A percentile compares a stretch with the other conserved stretches of the same genome.
Evolutionary conservation across 2,888 invertebrate species (phyloP).

Genomic region (Euproctis similis): DNA sequence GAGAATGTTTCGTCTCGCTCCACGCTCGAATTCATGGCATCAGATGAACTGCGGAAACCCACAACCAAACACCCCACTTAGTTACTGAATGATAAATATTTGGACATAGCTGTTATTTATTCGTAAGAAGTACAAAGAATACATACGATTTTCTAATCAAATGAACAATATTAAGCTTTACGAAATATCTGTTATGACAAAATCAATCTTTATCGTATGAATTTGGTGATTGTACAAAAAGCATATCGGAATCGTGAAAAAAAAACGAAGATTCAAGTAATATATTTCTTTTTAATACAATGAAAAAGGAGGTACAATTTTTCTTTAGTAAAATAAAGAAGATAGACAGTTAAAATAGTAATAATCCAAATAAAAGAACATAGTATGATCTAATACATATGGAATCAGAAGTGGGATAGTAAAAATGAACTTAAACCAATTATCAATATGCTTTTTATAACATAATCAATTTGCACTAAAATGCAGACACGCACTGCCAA

Average conservation of each 20-base stretch:
- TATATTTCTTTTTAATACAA: constrained; percentile 9
- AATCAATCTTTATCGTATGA: constrained; percentile 49
- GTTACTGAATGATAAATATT: constrained; percentile 57
- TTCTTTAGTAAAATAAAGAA: constrained; percentile 7
- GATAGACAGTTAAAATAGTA: neutral
- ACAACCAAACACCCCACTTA: constrained; percentile 71
- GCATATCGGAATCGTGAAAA: constrained; percentile 70
- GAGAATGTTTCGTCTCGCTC: constrained; percentile 71
- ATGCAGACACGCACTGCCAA: constrained; percentile 77
- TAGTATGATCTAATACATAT: too few relatives aligned
- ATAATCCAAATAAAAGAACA: too few relatives aligned
- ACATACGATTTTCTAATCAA: constrained; percentile 7
- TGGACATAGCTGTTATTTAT: constrained; percentile 51
- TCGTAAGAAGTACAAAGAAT: constrained; percentile 7
- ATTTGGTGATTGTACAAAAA: constrained; percentile 60
- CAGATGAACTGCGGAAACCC: constrained; percentile 73
- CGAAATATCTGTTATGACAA: constrained; percentile 47
- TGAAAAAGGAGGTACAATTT: constrained; percentile 8
- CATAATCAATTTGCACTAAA: constrained; percentile 69
- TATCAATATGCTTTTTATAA: constrained; percentile 68
- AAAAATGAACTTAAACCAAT: constrained; percentile 36
- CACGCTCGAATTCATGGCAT: constrained; percentile 69
- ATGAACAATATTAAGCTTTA: constrained; percentile 38
- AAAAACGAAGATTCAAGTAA: constrained; percentile 13
- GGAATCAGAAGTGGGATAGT: constrained; percentile 14